Evolutionary conservation across 2,797 vertebrate genomes (phyloP), one percentile per base, ranked within the genome.

Genomic region (Tapera naevia): DNA sequence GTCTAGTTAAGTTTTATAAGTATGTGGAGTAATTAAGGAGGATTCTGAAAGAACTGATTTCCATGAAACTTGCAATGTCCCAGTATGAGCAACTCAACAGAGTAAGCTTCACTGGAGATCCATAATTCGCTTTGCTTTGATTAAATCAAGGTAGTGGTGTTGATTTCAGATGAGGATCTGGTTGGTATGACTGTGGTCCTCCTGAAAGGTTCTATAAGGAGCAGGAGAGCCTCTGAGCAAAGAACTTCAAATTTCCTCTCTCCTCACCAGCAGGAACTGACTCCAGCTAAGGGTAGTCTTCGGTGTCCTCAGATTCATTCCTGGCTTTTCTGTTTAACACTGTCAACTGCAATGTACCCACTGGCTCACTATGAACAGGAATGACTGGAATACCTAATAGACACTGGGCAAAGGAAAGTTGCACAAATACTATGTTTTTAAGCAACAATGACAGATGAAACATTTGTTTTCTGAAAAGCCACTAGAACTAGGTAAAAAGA

Each of bases 381-480:
- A 50, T 62, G 50, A 64, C 25, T 73, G 57, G 61, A 69, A 21
- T 69, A 76, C 46, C 35, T 87, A 27, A 84, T 21, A 53, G 37
- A 80, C 70, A 41, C 23, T 46, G 73, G 24, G 41, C 58, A 88
- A 76, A 87, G 17, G 43, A 70, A 66, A 85, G 50, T 67, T 22
- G 24, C 9, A 50, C 16, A 37, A 8, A 61, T 25, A 10, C 27
- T 37, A 4, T 8, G 37, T 3, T n/a, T 71, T 80, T 66, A 64
- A 79, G 58, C 33, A 80, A 54, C 9, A 62, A 3, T 27, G 62
- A 50, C 10, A 76, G 51, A 54, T 50, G 37, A 88, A 89, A 46
- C 35, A 73, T 86, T 91, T 45, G 16, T 82, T 80, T 91, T 65
- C 75, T 93, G 75, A 69, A 92, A 88, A 89, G 46, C 17, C 35